Base-by-base conservation (phyloP, 2,113 vertebrate species). In the Erythrolamprus reginae region DNA sequence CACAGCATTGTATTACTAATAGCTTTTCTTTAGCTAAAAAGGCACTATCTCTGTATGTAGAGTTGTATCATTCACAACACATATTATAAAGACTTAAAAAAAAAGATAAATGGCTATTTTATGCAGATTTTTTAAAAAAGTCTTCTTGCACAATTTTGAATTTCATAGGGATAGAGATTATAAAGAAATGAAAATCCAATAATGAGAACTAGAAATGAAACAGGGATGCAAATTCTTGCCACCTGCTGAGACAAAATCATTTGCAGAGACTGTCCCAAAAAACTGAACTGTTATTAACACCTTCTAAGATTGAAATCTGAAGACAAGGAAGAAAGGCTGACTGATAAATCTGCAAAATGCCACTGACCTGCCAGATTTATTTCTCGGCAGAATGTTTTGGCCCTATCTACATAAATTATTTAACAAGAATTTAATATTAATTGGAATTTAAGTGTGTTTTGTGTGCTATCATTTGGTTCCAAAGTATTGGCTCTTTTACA, bases 131-230 rank as follows among this genome's bases (percentile, higher is more conserved):
- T n/a, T n/a, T n/a, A 45, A 87, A 58, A 53, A 47, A 89, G 93
- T 95, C 97, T 93, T 92, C 92, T 94, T 96, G 93, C 92, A 93
- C 90, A 96, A 95, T 93, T 89, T 93, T 89, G 90, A 95, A 95
- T 96, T 97, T 97, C 96, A 96, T 96, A 95, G 95, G 95, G 93
- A 94, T 84, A 97, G 97, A 97, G 97, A 97, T 97, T 96, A 97
- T 88, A 92, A 95, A 96, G 96, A 97, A 97, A 96, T 97, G 96
- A 97, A 96, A 96, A 96, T 88, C 94, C n/a, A 90, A 96, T 96
- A 97, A 97, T 97, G 95, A 97, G 96, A 97, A 96, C 93, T 97
- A 94, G 95, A 95, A 96, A 95, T 97, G 97, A 97, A 97, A 97
- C 97, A 97, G 96, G 93, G 93, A 97, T 97, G 95, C 95, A 96